Evolutionary conservation across 2,888 invertebrate genomes (phyloP).

Genomic region (Myathropa florea): DNA sequence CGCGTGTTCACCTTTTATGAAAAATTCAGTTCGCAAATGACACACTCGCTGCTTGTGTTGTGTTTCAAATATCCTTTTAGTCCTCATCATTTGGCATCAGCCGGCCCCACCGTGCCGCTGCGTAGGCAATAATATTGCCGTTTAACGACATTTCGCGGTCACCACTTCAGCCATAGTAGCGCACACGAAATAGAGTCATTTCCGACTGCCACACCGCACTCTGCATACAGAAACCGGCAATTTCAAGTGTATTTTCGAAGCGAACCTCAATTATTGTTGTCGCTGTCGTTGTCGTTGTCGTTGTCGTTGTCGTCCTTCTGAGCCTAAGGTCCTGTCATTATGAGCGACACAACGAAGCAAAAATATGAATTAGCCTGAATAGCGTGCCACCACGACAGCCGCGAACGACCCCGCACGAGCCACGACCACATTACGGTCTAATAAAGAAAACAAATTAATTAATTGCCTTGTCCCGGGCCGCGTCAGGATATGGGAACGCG

Average conservation of each 20-base stretch:
- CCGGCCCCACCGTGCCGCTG: neutral
- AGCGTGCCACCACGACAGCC: neutral
- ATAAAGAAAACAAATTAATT: slow-evolving; percentile 61
- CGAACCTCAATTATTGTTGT: slow-evolving; percentile 49
- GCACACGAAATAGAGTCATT: slow-evolving; percentile 68
- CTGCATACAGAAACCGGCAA: slow-evolving; percentile 22
- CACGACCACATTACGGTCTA: slow-evolving; percentile 25
- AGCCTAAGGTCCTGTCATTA: slow-evolving; percentile 61
- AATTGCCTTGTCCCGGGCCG: slow-evolving; percentile 12
- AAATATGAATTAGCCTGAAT: slow-evolving; percentile 50
- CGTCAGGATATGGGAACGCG: slow-evolving; percentile 17
- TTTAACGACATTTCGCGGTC: slow-evolving; percentile 70
- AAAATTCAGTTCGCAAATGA: slow-evolving; percentile 43
- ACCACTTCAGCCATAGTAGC: slow-evolving; percentile 22
- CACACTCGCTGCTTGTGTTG: slow-evolving; percentile 27
- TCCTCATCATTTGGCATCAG: neutral
- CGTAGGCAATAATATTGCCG: slow-evolving; percentile 57
- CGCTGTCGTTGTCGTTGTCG: slow-evolving; percentile 3
- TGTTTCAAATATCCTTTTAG: slow-evolving; percentile 39
- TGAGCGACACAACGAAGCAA: slow-evolving; percentile 43
- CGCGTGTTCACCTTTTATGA: slow-evolving; percentile 11
- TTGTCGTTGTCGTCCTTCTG: slow-evolving; percentile 16
- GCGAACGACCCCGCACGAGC: slow-evolving; percentile 21
- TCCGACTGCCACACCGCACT: slow-evolving; percentile 24
- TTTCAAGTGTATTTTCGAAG: slow-evolving; percentile 41